Evolutionary conservation across 2,113 vertebrate species (phyloP).

Genomic region (Festucalex cinctus): DNA sequence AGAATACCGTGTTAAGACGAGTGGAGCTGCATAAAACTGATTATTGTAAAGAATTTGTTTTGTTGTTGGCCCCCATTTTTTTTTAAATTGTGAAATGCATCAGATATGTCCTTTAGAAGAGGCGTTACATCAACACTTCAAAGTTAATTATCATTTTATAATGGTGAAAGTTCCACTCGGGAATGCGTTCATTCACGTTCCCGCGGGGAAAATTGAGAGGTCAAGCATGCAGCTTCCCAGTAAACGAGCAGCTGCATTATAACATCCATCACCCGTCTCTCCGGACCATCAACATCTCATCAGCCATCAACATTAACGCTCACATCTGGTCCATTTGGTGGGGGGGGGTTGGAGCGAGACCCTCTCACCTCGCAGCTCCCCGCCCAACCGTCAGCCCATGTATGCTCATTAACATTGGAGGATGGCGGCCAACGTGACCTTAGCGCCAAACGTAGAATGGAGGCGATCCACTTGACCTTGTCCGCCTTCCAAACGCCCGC

Average conservation of each 20-base stretch:
- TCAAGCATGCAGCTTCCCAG: neutral
- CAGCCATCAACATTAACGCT: conserved; percentile 3
- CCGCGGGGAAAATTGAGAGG: neutral
- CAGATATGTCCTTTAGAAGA: neutral
- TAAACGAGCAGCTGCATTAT: neutral
- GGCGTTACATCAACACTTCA: neutral
- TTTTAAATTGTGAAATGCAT: too few species aligned
- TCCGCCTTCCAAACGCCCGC: conserved; percentile 39
- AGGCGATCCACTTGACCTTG: conserved; percentile 46
- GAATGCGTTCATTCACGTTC: neutral
- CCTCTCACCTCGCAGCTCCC: conserved; percentile 16
- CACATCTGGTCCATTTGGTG: conserved; percentile 16
- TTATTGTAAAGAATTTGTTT: too few species aligned
- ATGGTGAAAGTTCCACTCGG: neutral
- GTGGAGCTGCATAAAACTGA: too few species aligned
- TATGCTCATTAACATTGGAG: conserved; percentile 47
- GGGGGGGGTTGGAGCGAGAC: conserved; percentile 6
- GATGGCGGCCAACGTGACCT: conserved; percentile 40
- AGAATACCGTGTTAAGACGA: too few species aligned
- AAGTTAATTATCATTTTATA: neutral
- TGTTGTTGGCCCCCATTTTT: too few species aligned
- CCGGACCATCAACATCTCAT: conserved; percentile 2
- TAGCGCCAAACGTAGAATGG: conserved; percentile 36
- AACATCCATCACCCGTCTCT: neutral
- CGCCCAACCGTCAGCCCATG: conserved; percentile 21